Conservation (phyloP, 2,797 vertebrate genomes). For the Cacajao melanocephalus region DNA sequence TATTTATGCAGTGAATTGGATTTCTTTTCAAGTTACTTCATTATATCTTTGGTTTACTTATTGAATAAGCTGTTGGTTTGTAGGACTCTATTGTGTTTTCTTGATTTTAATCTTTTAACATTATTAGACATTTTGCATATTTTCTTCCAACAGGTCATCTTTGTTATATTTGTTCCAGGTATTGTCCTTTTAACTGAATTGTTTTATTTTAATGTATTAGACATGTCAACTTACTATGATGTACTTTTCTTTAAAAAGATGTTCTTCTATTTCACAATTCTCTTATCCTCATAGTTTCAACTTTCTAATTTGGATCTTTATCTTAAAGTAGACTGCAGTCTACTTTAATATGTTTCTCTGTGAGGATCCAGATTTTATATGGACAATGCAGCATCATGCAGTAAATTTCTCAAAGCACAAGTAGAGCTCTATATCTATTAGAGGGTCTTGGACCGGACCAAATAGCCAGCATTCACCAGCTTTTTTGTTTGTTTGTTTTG, state of each 20-base stretch:
- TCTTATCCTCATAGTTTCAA: background rate
- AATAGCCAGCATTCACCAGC: background rate
- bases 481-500: background rate
- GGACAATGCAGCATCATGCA: background rate
- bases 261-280: background rate
- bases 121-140: background rate
- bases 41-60: background rate
- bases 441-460: background rate
- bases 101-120: background rate
- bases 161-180: background rate
- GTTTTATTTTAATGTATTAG: background rate
- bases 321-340: background rate
- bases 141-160: background rate
- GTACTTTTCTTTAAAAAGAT: background rate
- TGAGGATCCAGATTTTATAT: background rate
- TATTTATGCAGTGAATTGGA: background rate
- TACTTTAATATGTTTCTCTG: background rate
- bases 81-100: background rate
- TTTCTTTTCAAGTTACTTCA: background rate
- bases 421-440: background rate
- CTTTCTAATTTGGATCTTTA: background rate
- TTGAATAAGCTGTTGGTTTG: background rate
- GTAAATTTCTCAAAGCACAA: background rate
- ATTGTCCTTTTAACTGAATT: background rate
- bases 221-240: background rate